These are phyloP conservation scores for Sandelia bainsii DNA, from an alignment of 2,797 vertebrate genomes.

Conservation along the genomic window DNA sequence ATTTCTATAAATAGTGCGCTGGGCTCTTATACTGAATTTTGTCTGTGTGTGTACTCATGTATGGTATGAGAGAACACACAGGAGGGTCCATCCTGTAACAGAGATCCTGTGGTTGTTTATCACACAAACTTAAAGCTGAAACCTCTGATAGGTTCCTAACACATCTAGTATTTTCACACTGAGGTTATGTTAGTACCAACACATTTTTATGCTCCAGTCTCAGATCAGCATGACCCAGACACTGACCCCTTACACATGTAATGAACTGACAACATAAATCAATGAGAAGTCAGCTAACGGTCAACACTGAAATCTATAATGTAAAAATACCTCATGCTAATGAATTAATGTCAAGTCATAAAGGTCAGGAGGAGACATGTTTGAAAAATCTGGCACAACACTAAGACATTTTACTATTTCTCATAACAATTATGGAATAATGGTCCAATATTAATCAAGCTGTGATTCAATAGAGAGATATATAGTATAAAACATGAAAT, in stretches of 20 bases:
- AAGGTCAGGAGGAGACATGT: constrained; percentile 14
- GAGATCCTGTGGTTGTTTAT: background rate
- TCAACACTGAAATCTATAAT: constrained; percentile 33
- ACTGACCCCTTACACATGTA: constrained; percentile 51
- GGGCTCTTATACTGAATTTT: background rate
- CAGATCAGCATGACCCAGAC: constrained; percentile 26
- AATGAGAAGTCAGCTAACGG: constrained; percentile 30
- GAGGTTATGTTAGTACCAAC: background rate
- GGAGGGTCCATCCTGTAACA: background rate
- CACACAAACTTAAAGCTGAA: background rate
- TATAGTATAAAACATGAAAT: background rate
- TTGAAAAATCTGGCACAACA: constrained; percentile 5
- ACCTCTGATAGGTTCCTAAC: background rate
- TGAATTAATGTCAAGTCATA: constrained; percentile 32
- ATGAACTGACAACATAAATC: constrained; percentile 21
- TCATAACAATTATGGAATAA: constrained; percentile 1
- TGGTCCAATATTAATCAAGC: background rate
- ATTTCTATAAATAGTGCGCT: constrained; percentile 44
- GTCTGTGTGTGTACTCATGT: background rate
- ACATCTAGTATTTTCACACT: constrained; percentile 1
- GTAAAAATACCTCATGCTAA: constrained; percentile 24
- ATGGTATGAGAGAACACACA: background rate
- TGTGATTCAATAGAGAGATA: background rate
- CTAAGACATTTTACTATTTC: background rate
- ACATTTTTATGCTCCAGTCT: constrained; percentile 13